Evolutionary conservation across 1,140 invertebrate genomes (phyloP).

Genomic region (Drosophila miranda): DNA sequence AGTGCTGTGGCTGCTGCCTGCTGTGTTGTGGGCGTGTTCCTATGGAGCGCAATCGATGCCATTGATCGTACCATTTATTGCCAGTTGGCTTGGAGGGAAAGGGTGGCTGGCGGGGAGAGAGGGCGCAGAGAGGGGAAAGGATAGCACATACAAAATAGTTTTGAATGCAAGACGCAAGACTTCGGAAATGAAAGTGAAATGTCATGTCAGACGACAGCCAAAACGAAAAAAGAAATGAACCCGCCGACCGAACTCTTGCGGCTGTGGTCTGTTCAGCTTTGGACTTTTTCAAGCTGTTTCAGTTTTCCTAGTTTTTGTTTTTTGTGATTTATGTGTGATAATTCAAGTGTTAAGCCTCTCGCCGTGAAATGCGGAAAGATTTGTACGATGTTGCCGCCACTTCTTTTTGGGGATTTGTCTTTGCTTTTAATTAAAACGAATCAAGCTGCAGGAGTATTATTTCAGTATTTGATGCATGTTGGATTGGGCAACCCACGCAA

Average conservation of each 20-base stretch:
- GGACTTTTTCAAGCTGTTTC: slow-evolving; percentile 8
- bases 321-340: slow-evolving; percentile 73
- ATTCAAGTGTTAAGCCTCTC: slow-evolving; percentile 41
- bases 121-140: neutral
- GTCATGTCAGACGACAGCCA: slow-evolving; percentile 65
- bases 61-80: slow-evolving; percentile 55
- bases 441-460: slow-evolving; percentile 12
- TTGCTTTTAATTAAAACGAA: slow-evolving; percentile 67
- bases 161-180: slow-evolving; percentile 70
- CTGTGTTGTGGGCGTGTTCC: slow-evolving; percentile 38
- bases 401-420: slow-evolving; percentile 29
- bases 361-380: slow-evolving; percentile 70
- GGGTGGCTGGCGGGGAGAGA: neutral
- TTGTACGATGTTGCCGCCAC: slow-evolving; percentile 29
- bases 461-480: slow-evolving; percentile 18
- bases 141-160: slow-evolving; percentile 52
- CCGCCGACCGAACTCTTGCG: slow-evolving; percentile 28
- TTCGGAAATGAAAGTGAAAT: slow-evolving; percentile 81
- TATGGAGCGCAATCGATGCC: slow-evolving; percentile 38
- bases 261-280: slow-evolving; percentile 30
- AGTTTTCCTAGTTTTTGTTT: slow-evolving; percentile 28
- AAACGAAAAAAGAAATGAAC: slow-evolving; percentile 51
- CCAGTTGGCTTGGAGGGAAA: slow-evolving; percentile 8
- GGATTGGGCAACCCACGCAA: slow-evolving; percentile 29
- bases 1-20: slow-evolving; percentile 15